Percentiles rank a stretch among this genome's conserved stretches.
Conservation (phyloP, 2,113 vertebrate genomes). For the Plecotus auritus region DNA sequence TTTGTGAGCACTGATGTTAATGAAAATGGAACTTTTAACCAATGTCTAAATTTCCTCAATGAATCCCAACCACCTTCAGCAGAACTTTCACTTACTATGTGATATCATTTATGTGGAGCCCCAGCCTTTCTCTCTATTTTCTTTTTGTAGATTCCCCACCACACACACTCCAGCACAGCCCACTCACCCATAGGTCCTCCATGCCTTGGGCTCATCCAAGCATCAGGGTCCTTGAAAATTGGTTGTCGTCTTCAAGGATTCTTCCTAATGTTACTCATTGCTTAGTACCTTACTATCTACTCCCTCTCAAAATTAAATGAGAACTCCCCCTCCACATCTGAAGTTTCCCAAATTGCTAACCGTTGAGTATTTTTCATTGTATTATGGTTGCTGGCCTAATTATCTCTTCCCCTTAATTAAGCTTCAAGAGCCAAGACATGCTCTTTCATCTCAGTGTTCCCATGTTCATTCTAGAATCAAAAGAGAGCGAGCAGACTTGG, state of each 20-base stretch:
- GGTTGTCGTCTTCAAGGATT: neutral
- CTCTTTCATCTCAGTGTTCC: neutral
- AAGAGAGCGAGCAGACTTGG: neutral
- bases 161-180: neutral
- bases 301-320: neutral
- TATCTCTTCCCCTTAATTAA: neutral
- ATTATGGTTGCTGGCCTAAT: neutral
- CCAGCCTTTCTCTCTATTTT: neutral
- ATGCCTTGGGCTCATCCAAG: neutral
- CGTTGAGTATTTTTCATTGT: neutral
- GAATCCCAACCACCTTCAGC: neutral
- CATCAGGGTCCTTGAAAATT: neutral
- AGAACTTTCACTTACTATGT: neutral
- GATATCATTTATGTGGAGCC: fast-evolving
- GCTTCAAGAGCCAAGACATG: neutral
- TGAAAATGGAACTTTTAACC: neutral
- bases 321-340: neutral
- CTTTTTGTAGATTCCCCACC: no score
- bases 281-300: neutral
- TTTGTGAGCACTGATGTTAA: neutral
- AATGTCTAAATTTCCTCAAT: neutral
- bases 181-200: neutral
- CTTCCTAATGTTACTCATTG: neutral
- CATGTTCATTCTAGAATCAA: neutral
- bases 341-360: neutral